Base-by-base conservation (phyloP, 2,888 invertebrate species). In the Congeria kusceri region DNA sequence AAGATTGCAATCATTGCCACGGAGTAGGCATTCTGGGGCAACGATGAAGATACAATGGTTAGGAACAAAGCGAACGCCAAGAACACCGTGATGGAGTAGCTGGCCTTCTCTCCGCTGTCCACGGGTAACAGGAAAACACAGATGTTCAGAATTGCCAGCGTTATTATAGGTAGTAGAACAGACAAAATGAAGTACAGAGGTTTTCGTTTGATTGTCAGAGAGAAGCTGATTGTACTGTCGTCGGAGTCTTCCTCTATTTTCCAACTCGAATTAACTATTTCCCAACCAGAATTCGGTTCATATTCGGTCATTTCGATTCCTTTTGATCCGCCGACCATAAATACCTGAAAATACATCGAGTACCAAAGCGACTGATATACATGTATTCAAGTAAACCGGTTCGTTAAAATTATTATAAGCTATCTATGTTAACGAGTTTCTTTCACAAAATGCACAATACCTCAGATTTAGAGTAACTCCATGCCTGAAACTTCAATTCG, bases 101-200 rank as follows among this genome's bases (percentile, higher is more conserved):
- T 57, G 1, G 80, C 72, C 49, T 75, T 77, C 59, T 83, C 83
- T 29, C 83, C 80, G 9, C 70, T 63, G 29, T 80, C 77, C 23
- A 66, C 58, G 7, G 85, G 85, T 27, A 85, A 57, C 3, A 71
- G 56, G 57, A 85, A 85, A 7, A 74, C 80, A 15, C 77, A 74
- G 4, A 85, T 32, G 47, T 82, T 74, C 49, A 85, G 63, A 39
- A 77, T 44, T 0, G 78, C 70, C 23, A 85, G 58, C 58, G 82
- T 49, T 13, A 83, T 73, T 3, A 85, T 77, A 9, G 85, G 85
- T 13, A 85, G 47, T 1, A 85, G 64, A n/a, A 82, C 70, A n/a
- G 77, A 66, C 13, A 78, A 44, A 18, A 85, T 58, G 9, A 66
- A 64, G 65, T 72, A 83, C 15, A 76, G 70, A n/a, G 85, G 80